Evolutionary conservation across 2,113 vertebrate species (phyloP), one percentile per base, ranked within the genome.

Genomic region (Clarias batrachus): DNA sequence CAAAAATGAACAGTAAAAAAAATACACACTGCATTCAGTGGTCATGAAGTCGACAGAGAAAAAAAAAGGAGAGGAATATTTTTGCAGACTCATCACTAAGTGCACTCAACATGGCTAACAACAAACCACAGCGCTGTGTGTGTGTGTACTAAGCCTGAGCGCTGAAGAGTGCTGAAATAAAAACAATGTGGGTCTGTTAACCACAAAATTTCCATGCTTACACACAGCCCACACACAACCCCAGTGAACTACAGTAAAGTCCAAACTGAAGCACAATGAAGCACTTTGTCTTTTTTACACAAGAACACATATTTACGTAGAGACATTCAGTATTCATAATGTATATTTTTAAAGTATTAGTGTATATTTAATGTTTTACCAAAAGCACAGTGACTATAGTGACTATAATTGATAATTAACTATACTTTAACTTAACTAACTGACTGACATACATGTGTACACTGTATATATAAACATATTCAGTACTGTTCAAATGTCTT

Each of bases 71-170:
- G 27, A n/a, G 19, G 19, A 62, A 81, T 76, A 27, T 78, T 78
- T 78, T n/a, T 78, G 73, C 41, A 54, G 73, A 76, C 10, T 73
- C 70, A 48, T 76, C 19, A 73, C 41, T 23, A 48, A 73, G 70
- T 23, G 37, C 70, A 71, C 70, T 74, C 71, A 74, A n/a, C 54
- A 66, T 7, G 48, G 33, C 23, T 41, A 82, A 30, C 41, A 66
- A n/a, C 62, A 52, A 70, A 83, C 81, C 81, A 56, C 65, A 83
- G 65, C 62, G 68, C 8, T 82, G 80, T 30, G 48, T 54, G 73
- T 76, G 79, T 48, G 74, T 78, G 74, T 56, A 6, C 7, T 10
- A 27, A 57, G 14, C 16, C 76, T 9, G 56, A 83, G 6, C 56
- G n/a, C 52, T 83, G 48, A 83, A 70, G 27, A 70, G 37, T 17